phyloP scores from a whole-genome alignment of 2,888 invertebrate species.

The Schizotus pectinicornis region DNA sequence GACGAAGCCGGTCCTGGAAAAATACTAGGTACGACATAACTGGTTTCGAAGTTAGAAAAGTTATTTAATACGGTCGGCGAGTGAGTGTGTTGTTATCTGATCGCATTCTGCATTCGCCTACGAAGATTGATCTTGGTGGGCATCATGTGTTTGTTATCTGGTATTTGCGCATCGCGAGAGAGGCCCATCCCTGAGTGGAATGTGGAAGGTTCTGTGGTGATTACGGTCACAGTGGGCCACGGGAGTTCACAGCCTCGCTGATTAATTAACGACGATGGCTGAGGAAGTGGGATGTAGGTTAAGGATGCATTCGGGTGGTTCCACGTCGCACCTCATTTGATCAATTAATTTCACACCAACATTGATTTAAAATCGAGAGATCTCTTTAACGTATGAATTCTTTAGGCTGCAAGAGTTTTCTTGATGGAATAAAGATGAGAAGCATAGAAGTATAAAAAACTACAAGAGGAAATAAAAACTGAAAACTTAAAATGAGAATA shows the following conservation, averaged over 20 bases:
- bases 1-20: slow-evolving; percentile 27
- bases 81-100: slow-evolving; percentile 34
- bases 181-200: slow-evolving; percentile 35
- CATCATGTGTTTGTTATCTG: slow-evolving; percentile 39
- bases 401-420: too few species aligned
- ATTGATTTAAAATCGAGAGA: too few species aligned
- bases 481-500: background rate
- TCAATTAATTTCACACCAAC: too few species aligned
- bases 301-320: too few species aligned
- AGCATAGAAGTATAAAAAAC: background rate
- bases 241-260: too few species aligned
- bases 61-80: slow-evolving; percentile 34
- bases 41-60: slow-evolving; percentile 19
- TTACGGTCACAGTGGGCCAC: background rate
- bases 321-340: too few species aligned
- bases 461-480: background rate
- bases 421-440: too few species aligned
- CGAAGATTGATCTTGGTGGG: slow-evolving; percentile 42
- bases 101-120: slow-evolving; percentile 45
- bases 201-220: slow-evolving; percentile 23
- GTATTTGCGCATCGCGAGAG: slow-evolving; percentile 35
- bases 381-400: too few species aligned
- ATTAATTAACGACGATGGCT: too few species aligned
- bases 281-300: too few species aligned
- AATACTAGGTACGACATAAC: slow-evolving; percentile 39